Percentiles rank a stretch among this genome's conserved stretches.
phyloP scores from a whole-genome alignment of 1,140 invertebrate genomes.

The Drosophila trapezifrons region DNA sequence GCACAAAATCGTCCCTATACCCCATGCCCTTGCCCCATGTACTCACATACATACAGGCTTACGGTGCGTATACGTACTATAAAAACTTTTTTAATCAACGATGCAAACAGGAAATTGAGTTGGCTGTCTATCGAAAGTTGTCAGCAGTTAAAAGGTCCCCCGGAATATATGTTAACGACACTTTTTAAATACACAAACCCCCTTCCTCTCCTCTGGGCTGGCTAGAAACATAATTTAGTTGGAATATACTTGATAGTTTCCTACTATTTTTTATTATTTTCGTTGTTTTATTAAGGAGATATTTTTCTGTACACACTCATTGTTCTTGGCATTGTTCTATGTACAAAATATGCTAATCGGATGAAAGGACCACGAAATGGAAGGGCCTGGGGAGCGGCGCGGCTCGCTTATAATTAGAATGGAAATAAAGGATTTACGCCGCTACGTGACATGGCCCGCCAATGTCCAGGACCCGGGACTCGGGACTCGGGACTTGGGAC shows the following conservation, averaged over 20 bases:
- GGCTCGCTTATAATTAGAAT: slow-evolving; percentile 62
- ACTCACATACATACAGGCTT: neutral
- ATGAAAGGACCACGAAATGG: slow-evolving; percentile 20
- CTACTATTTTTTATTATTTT: no score
- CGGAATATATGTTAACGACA: neutral
- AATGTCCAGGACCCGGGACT: slow-evolving; percentile 22
- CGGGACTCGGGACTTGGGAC: neutral
- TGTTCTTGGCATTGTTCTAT: slow-evolving; percentile 50
- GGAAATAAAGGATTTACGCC: slow-evolving; percentile 72
- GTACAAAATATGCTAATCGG: slow-evolving; percentile 66
- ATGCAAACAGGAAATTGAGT: slow-evolving; percentile 22
- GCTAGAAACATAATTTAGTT: no score
- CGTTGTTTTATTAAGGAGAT: no score
- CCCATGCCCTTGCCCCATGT: neutral
- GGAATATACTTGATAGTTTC: no score
- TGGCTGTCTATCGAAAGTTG: slow-evolving; percentile 8
- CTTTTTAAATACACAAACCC: neutral
- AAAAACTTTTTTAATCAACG: slow-evolving; percentile 5
- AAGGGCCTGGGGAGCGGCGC: slow-evolving; percentile 2
- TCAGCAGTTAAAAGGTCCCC: slow-evolving; percentile 12
- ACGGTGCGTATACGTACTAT: slow-evolving; percentile 27
- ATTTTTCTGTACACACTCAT: no score
- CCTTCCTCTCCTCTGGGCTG: no score
- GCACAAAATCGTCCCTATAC: slow-evolving; percentile 29
- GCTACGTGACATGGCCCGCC: slow-evolving; percentile 59